Evolutionary conservation across 1,140 invertebrate genomes (phyloP).

Genomic region (Drosophila setifemur): DNA sequence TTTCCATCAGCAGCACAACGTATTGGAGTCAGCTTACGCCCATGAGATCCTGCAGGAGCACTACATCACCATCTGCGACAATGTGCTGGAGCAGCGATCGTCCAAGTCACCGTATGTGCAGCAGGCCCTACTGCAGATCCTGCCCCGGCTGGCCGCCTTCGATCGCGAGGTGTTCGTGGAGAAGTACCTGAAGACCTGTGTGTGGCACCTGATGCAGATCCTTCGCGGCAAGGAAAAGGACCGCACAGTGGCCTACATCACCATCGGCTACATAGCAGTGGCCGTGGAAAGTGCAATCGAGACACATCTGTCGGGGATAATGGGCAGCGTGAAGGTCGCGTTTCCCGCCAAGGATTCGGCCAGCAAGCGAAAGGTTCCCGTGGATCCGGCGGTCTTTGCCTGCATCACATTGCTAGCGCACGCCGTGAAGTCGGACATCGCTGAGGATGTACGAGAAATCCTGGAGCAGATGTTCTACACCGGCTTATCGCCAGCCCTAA

Average conservation of each 20-base stretch:
- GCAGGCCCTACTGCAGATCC: conserved; percentile 92
- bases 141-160: conserved; percentile 97
- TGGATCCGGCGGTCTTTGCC: conserved; percentile 96
- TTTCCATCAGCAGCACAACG: conserved; percentile 44
- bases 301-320: conserved; percentile 91
- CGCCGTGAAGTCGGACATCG: conserved; percentile 90
- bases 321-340: conserved; percentile 92
- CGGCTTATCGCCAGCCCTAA: conserved; percentile 94
- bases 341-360: conserved; percentile 91
- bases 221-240: conserved; percentile 92
- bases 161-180: conserved; percentile 91
- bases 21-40: conserved; percentile 94
- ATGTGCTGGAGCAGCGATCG: conserved; percentile 90
- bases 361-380: conserved; percentile 87
- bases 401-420: conserved; percentile 96
- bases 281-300: conserved; percentile 94
- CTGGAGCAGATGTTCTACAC: conserved; percentile 96
- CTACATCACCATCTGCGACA: conserved; percentile 91
- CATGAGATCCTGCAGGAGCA: conserved; percentile 92
- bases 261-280: conserved; percentile 94
- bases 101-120: conserved; percentile 92
- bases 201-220: conserved; percentile 90
- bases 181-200: conserved; percentile 90
- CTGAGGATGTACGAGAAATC: conserved; percentile 91
- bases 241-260: conserved; percentile 92